phyloP scores from a whole-genome alignment of 1,140 invertebrate species.

The Planococcus citri region DNA sequence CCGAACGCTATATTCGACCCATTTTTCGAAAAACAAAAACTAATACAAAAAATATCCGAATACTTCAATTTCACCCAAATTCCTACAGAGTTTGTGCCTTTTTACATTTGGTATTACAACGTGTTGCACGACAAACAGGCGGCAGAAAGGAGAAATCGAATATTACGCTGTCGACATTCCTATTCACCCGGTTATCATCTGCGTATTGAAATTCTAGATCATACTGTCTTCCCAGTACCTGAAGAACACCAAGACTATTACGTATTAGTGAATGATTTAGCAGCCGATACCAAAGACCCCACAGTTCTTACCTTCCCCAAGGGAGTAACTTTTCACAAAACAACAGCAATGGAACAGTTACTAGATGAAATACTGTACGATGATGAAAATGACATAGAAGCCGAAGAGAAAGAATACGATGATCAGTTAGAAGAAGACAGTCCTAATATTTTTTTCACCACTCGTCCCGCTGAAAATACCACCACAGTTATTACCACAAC shows the following conservation, averaged over 20 bases:
- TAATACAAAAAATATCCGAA: background rate
- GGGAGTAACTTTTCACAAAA: too few relatives aligned
- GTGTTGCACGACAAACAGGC: background rate
- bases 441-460: too few relatives aligned
- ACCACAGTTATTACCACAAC: too few relatives aligned
- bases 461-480: too few relatives aligned
- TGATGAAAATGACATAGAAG: too few relatives aligned
- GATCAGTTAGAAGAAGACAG: too few relatives aligned
- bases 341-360: too few relatives aligned
- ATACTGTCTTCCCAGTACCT: background rate
- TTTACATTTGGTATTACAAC: background rate
- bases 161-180: background rate
- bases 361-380: too few relatives aligned
- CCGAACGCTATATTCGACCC: background rate
- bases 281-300: background rate
- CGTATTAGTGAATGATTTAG: background rate
- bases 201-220: background rate
- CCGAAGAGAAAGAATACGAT: too few relatives aligned
- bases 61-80: background rate
- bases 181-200: background rate
- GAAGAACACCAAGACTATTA: background rate
- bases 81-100: background rate
- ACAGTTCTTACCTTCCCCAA: background rate
- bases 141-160: background rate
- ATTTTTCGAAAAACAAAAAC: background rate